Base-by-base conservation (phyloP, 1,140 invertebrate species). In the Homarus americanus region DNA sequence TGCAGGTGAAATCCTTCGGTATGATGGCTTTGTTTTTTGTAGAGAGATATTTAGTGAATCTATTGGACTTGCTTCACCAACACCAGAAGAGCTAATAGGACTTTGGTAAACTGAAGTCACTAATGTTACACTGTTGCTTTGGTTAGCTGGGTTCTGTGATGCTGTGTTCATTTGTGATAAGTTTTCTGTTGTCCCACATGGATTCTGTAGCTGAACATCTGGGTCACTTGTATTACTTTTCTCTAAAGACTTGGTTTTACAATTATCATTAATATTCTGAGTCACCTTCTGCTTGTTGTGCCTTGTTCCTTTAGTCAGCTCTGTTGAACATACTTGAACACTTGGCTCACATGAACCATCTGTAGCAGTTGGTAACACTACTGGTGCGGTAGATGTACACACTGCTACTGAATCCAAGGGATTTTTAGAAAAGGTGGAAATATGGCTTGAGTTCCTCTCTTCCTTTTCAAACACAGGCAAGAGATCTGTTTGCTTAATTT, bases 101-200 rank as follows among this genome's bases (percentile, higher is more conserved):
- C 80, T 83, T 34, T 90, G 80, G 34, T 90, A 83, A 38, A 89
- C 79, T 53, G 87, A 89, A 20, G 88, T 90, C 12, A 83, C 88
- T 12, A 84, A 4, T 10, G 88, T 76, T 38, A 63, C 36, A 32
- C 76, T 88, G 53, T n/a, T 41, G 38, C 28, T 40, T 32, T 44
- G 32, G 4, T 53, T 40, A 15, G 34, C 38, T 66, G n/a, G 75
- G 32, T 66, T 69, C 75, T 58, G 34, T n/a, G 34, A 41, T n/a
- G 34, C 58, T 66, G 20, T 2, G 38, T 28, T 80, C 44, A 24
- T 80, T 32, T 34, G 72, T 3, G 38, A 49, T 10, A 79, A 7
- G 24, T 2, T 49, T 36, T 78, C 41, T 78, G 38, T 17, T 1
- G 36, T 78, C 75, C 75, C 2, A 9, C 9, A 10, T 32, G 4